Evolutionary conservation across 2,113 vertebrate genomes (phyloP).

Genomic region (Myocastor coypus): DNA sequence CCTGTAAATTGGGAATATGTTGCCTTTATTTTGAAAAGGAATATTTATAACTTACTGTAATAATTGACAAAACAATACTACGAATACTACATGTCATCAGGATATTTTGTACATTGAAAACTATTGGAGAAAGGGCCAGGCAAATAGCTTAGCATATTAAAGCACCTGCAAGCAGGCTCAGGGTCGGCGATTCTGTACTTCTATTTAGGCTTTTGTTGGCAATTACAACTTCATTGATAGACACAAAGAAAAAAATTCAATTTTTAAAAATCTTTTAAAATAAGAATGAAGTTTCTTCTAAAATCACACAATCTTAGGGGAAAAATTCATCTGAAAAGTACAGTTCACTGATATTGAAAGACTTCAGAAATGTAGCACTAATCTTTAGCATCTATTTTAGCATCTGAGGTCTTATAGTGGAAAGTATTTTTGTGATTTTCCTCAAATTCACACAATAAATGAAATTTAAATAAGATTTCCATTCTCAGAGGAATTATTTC

Average conservation of each 20-base stretch:
- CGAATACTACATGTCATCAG: neutral
- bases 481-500: conserved; percentile 35
- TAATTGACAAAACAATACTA: neutral
- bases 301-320: neutral
- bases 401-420: neutral
- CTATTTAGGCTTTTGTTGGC: conserved; percentile 27
- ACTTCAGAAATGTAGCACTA: neutral
- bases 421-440: neutral
- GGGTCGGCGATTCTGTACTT: neutral
- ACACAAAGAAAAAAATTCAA: neutral
- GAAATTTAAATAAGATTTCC: neutral
- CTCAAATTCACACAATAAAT: conserved; percentile 20
- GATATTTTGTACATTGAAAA: neutral
- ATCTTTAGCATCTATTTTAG: conserved; percentile 26
- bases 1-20: neutral
- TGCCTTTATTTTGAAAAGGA: neutral
- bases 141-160: no score
- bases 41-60: neutral
- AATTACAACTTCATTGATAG: neutral
- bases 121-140: neutral
- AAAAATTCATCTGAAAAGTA: neutral
- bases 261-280: neutral
- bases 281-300: neutral
- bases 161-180: no score
- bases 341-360: neutral